These are phyloP conservation scores for Pollenia amentaria DNA, from an alignment of 2,888 invertebrate genomes.

Conservation along the genomic window DNA sequence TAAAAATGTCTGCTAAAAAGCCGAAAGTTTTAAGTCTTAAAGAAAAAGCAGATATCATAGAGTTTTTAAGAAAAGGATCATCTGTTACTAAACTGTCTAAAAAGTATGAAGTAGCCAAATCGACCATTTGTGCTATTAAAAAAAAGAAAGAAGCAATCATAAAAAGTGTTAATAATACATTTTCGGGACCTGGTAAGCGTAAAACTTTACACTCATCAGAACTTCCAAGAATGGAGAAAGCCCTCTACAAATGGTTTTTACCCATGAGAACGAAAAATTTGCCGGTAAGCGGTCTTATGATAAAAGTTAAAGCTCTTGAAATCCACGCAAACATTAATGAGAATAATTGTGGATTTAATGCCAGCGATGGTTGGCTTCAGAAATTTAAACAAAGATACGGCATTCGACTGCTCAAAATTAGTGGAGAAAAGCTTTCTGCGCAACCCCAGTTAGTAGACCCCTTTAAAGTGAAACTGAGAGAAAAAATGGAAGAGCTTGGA, in stretches of 20 bases:
- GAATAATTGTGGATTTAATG: slow-evolving; percentile 42
- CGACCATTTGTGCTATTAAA: too few relatives aligned
- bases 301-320: slow-evolving; percentile 15
- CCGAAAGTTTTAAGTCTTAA: too few relatives aligned
- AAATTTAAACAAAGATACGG: slow-evolving; percentile 22
- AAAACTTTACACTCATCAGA: slow-evolving; percentile 13
- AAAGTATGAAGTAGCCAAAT: too few relatives aligned
- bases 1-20: too few relatives aligned
- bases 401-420: slow-evolving; percentile 47
- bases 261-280: slow-evolving; percentile 6
- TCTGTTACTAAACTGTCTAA: too few relatives aligned
- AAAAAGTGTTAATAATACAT: background rate
- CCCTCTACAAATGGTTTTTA: slow-evolving; percentile 23
- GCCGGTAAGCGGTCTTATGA: slow-evolving; percentile 2
- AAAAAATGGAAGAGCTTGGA: background rate
- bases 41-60: too few relatives aligned
- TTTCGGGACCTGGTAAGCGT: background rate
- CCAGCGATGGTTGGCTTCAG: background rate
- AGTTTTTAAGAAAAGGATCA: too few relatives aligned
- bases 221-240: slow-evolving; percentile 30
- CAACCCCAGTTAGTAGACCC: slow-evolving; percentile 55
- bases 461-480: slow-evolving; percentile 13
- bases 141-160: too few relatives aligned
- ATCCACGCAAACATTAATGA: background rate
- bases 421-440: slow-evolving; percentile 50